A percentile compares a stretch with the other conserved stretches of the same genome.
Evolutionary conservation across 2,797 vertebrate species (phyloP).

Genomic region (Macrochelys suwanniensis): DNA sequence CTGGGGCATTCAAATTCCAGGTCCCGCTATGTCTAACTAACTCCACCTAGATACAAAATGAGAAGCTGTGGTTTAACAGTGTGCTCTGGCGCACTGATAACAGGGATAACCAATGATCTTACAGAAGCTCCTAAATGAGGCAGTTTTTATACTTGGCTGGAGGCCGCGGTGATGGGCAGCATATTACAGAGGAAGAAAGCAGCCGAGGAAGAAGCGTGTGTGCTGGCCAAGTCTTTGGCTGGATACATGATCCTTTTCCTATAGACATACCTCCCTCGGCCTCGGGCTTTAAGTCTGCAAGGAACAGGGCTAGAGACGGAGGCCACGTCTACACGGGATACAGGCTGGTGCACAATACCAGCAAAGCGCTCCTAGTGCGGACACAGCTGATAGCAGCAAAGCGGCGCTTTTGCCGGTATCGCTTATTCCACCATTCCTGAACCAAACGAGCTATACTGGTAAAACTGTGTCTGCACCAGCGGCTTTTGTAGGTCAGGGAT

Average conservation of each 20-base stretch:
- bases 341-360: background rate
- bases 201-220: background rate
- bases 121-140: background rate
- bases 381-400: background rate
- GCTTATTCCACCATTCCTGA: background rate
- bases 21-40: background rate
- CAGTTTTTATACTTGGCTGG: background rate
- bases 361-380: background rate
- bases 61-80: background rate
- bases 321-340: background rate
- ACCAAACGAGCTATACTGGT: background rate
- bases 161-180: background rate
- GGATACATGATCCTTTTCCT: background rate
- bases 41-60: background rate
- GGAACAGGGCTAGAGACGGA: background rate
- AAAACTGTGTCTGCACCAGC: background rate
- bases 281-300: background rate
- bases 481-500: background rate
- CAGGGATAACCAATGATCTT: background rate
- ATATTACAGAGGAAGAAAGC: background rate
- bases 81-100: background rate
- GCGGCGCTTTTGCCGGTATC: accelerated
- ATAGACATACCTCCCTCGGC: background rate
- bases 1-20: background rate
- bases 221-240: background rate